Conservation (phyloP, 2,797 vertebrate species). For the Arnoldichthys spilopterus region DNA sequence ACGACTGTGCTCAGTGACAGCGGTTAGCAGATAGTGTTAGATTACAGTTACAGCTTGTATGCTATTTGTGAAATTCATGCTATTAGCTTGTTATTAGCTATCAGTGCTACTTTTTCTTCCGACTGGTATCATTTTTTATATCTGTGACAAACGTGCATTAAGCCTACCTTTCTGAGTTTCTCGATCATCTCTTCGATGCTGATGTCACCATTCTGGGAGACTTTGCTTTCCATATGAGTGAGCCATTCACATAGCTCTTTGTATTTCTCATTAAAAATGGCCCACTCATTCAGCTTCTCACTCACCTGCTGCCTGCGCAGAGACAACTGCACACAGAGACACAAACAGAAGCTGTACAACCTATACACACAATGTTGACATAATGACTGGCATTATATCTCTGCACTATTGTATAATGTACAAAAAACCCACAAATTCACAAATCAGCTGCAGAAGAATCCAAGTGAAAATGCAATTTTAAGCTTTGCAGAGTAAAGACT, state of each 20-base stretch:
- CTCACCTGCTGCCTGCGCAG: constrained; percentile 89
- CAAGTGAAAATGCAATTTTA: not conserved
- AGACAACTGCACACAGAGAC: constrained; percentile 79
- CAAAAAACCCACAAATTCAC: constrained; percentile 3
- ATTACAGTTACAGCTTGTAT: not conserved
- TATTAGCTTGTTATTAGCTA: not conserved
- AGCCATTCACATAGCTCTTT: constrained; percentile 98
- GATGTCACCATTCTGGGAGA: constrained; percentile 96
- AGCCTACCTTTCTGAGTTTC: constrained; percentile 92
- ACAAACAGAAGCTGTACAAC: constrained; percentile 4
- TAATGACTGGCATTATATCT: not conserved
- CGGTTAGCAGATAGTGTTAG: not conserved
- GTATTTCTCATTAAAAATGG: constrained; percentile 95
- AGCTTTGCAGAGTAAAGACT: constrained; percentile 6
- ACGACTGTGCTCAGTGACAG: not conserved
- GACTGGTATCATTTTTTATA: not conserved
- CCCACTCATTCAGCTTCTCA: constrained; percentile 96
- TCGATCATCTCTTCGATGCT: constrained; percentile 98
- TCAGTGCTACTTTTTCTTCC: not conserved
- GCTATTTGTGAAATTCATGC: not conserved
- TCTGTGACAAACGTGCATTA: not conserved
- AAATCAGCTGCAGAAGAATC: not conserved
- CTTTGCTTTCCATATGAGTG: constrained; percentile 97
- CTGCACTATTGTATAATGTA: not conserved
- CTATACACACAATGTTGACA: not conserved